Evolutionary conservation across 92 coral and sea anemone species (phyloP).

Genomic region (Bergia puertoricense): DNA sequence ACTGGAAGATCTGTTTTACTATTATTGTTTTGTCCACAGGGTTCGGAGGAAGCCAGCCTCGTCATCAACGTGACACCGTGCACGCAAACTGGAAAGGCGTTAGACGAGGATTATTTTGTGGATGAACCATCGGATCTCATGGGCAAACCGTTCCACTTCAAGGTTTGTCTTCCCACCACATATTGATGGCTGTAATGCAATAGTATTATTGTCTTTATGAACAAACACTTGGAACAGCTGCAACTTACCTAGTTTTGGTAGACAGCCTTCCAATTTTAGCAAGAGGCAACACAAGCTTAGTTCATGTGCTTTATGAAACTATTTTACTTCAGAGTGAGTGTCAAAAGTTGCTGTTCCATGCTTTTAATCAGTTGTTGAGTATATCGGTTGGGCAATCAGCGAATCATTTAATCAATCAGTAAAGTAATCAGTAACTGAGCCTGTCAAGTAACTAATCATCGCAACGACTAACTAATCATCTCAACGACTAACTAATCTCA

Average conservation of each 20-base stretch:
- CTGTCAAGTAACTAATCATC: too few species aligned
- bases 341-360: too few species aligned
- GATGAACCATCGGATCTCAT: conserved; percentile 88
- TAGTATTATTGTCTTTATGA: not conserved
- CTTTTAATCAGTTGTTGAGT: too few species aligned
- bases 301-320: too few species aligned
- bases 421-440: not conserved
- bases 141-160: conserved; percentile 93
- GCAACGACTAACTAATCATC: too few species aligned
- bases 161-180: conserved; percentile 53
- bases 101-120: conserved; percentile 89
- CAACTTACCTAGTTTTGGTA: not conserved
- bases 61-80: conserved; percentile 94
- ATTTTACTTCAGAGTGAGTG: too few species aligned
- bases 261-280: too few species aligned
- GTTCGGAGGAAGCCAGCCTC: conserved; percentile 89
- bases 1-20: not conserved
- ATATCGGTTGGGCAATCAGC: not conserved
- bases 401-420: not conserved
- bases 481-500: not conserved
- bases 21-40: conserved; percentile 52
- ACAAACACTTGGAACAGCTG: not conserved
- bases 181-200: not conserved
- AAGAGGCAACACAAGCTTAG: too few species aligned
- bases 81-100: conserved; percentile 74